These are phyloP conservation scores for Synanthedon andrenaeformis DNA, from an alignment of 2,888 invertebrate genomes.

Conservation along the genomic window DNA sequence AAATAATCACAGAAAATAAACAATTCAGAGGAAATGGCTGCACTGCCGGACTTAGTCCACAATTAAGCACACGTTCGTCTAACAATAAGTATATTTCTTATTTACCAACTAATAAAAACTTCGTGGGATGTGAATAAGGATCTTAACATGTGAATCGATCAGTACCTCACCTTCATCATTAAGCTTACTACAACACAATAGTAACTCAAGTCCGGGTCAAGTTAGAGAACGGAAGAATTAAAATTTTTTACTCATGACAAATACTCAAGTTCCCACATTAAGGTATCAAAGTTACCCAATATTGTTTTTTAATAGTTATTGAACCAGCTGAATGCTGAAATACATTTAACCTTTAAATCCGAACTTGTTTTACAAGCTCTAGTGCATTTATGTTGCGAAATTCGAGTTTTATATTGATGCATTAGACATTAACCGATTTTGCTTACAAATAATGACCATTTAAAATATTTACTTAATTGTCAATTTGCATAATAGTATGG, in stretches of 20 bases:
- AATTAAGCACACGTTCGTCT: too few relatives aligned
- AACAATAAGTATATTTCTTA: too few relatives aligned
- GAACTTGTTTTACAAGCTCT: slow-evolving; percentile 1
- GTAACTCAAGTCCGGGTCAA: slow-evolving; percentile 18
- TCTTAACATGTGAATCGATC: slow-evolving; percentile 13
- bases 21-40: too few relatives aligned
- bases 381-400: slow-evolving; percentile 8
- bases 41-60: too few relatives aligned
- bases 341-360: slow-evolving; percentile 3
- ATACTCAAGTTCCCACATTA: slow-evolving; percentile 1
- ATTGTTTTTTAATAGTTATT: background rate
- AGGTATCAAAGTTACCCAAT: slow-evolving; percentile 1
- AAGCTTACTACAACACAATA: slow-evolving; percentile 8
- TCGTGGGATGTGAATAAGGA: slow-evolving; percentile 26
- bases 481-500: slow-evolving; percentile 8
- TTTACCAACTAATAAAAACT: background rate
- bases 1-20: too few relatives aligned
- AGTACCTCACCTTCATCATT: background rate
- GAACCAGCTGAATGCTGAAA: background rate
- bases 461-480: slow-evolving; percentile 7
- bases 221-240: slow-evolving; percentile 9
- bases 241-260: slow-evolving; percentile 7
- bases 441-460: background rate
- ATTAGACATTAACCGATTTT: slow-evolving; percentile 5
- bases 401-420: slow-evolving; percentile 7